A percentile compares a stretch with the other conserved stretches of the same genome.
These are phyloP conservation scores for Odocoileus virginianus DNA, from an alignment of 2,113 vertebrate genomes.

Conservation along the genomic window DNA sequence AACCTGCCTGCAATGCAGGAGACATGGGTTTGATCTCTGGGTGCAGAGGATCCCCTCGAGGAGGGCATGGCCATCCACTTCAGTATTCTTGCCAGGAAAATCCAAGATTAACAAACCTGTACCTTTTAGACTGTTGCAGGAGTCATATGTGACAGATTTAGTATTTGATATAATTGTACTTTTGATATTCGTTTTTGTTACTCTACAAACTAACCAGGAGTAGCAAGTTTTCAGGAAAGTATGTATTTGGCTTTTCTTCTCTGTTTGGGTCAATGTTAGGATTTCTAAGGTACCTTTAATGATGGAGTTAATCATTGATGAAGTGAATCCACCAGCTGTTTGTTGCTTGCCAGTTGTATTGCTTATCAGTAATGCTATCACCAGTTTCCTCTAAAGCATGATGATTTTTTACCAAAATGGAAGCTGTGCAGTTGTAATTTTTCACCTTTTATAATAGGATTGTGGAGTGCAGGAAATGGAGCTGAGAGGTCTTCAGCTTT, in stretches of 20 bases:
- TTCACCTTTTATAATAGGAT: background rate
- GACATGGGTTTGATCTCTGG: background rate
- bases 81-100: background rate
- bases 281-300: background rate
- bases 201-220: background rate
- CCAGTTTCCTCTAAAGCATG: background rate
- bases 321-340: background rate
- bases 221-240: background rate
- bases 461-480: background rate
- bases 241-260: background rate
- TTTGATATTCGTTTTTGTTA: background rate
- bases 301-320: background rate
- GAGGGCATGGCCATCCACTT: background rate
- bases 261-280: background rate
- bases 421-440: background rate
- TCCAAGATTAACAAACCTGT: background rate
- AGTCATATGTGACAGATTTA: background rate
- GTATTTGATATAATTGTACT: background rate
- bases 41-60: background rate
- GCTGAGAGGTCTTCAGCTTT: background rate
- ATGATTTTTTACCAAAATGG: conserved; percentile 12
- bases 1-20: background rate
- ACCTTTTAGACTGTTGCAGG: background rate
- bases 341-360: background rate
- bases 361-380: background rate